phyloP scores from a whole-genome alignment of 1,140 invertebrate species.

The Heliothis subflexa region DNA sequence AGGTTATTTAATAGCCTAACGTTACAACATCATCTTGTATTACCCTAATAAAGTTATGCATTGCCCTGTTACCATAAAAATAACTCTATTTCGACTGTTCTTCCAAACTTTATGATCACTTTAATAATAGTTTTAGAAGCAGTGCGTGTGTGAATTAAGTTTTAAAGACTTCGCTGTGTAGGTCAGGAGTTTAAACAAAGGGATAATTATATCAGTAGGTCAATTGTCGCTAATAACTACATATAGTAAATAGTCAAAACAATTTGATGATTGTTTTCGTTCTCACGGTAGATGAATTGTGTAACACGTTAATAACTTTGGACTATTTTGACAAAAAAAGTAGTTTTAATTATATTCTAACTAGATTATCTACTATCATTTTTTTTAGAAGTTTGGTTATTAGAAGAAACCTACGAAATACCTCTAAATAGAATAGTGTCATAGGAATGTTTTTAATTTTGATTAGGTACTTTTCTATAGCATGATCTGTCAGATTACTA shows the following conservation, averaged over 20 bases:
- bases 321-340: not conserved
- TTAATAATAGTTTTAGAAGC: not conserved
- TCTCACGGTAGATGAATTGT: constrained; percentile 23
- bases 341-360: not conserved
- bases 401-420: no score
- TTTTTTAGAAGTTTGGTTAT: no score
- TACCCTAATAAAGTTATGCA: no score
- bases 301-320: constrained; percentile 4
- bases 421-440: no score
- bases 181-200: constrained; percentile 18
- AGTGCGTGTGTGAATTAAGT: constrained; percentile 2
- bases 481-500: no score
- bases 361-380: no score
- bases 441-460: no score
- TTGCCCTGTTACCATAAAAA: no score
- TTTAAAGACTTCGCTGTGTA: not conserved
- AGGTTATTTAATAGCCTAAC: no score
- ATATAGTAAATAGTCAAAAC: constrained; percentile 29
- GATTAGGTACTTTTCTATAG: no score
- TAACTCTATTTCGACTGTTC: no score
- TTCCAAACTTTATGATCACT: not conserved
- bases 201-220: constrained; percentile 8
- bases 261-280: constrained; percentile 30
- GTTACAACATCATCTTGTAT: no score
- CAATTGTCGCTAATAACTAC: constrained; percentile 23